Conservation (phyloP, 2,888 invertebrate genomes). For the Orgyia antiqua region DNA sequence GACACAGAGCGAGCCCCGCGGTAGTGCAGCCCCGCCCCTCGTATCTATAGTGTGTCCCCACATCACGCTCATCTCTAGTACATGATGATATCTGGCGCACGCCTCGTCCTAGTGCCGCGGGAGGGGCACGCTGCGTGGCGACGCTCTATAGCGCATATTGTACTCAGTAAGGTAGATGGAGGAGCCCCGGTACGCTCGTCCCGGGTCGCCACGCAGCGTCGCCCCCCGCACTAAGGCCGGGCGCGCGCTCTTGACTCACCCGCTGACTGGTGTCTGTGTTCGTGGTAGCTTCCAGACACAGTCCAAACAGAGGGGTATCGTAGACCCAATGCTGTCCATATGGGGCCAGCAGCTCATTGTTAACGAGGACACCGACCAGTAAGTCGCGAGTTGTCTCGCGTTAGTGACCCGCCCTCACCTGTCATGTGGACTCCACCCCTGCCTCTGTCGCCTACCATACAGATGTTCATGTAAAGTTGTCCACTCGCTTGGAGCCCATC, state of each 20-base stretch:
- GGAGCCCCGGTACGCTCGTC: too few relatives aligned
- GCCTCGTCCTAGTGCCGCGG: conserved; percentile 19
- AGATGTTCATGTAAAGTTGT: conserved; percentile 53
- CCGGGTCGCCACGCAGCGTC: conserved; percentile 10
- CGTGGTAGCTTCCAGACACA: conserved; percentile 88
- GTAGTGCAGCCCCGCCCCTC: conserved; percentile 22
- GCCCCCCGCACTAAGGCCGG: conserved; percentile 8
- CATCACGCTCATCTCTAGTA: conserved; percentile 27
- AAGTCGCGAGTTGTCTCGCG: conserved; percentile 80
- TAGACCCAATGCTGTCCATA: conserved; percentile 98
- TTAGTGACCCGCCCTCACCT: conserved; percentile 33
- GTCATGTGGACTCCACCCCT: conserved; percentile 57
- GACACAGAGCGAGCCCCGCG: conserved; percentile 22
- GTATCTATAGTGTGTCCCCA: conserved; percentile 30
- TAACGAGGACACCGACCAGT: conserved; percentile 98
- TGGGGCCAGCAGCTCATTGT: conserved; percentile 99
- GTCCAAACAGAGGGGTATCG: conserved; percentile 96
- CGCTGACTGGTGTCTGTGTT: conserved; percentile 65
- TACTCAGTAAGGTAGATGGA: too few relatives aligned
- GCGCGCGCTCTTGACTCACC: conserved; percentile 23
- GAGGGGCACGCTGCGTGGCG: too few relatives aligned
- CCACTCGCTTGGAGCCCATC: conserved; percentile 32
- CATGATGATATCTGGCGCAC: conserved; percentile 12
- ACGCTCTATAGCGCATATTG: too few relatives aligned
- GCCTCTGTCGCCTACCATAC: conserved; percentile 53